These are phyloP conservation scores for Aphelocoma californica DNA, from an alignment of 2,797 vertebrate genomes.

Conservation along the genomic window DNA sequence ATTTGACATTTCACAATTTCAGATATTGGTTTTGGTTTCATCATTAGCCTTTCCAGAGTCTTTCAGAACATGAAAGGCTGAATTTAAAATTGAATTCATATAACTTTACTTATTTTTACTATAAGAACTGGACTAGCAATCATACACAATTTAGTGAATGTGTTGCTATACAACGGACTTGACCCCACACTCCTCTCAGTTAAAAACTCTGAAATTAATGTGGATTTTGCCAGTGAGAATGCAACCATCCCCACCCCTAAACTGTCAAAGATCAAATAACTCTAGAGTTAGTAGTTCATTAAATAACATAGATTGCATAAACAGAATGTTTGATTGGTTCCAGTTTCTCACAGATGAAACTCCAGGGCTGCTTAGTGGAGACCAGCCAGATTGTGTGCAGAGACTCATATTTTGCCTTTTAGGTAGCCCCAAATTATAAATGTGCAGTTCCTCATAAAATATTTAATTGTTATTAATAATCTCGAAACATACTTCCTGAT, in stretches of 20 bases:
- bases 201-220: neutral
- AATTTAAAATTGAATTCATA: neutral
- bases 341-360: neutral
- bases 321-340: neutral
- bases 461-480: neutral
- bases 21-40: neutral
- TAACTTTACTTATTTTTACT: neutral
- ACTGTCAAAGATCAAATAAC: constrained; percentile 11
- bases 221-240: neutral
- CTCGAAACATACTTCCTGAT: neutral
- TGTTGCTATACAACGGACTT: neutral
- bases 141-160: neutral
- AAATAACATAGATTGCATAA: constrained; percentile 2
- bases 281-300: neutral
- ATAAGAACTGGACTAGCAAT: neutral
- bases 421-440: neutral
- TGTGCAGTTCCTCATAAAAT: neutral
- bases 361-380: neutral
- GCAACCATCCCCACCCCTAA: neutral
- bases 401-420: neutral
- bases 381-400: neutral
- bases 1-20: neutral
- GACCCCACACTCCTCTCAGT: neutral
- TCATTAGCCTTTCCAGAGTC: neutral
- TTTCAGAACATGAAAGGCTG: neutral